Evolutionary conservation across 2,888 invertebrate species (phyloP), one percentile per base, ranked within the genome.

Genomic region (Apodemia duryi): DNA sequence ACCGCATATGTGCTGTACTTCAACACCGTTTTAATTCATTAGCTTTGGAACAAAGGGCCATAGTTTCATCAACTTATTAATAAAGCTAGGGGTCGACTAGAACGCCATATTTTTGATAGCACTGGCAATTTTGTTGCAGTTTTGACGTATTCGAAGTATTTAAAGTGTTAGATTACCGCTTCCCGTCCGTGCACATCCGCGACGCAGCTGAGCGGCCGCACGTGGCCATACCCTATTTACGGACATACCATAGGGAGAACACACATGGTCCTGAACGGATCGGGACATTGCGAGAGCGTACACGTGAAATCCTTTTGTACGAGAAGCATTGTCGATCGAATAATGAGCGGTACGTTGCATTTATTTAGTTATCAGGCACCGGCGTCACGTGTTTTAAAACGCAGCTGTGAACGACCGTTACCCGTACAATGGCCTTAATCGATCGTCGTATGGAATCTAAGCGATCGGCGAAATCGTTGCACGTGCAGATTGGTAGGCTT

Each of bases 191-290:
- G 81, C 79, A 84, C 87, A 90, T 89, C 91, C 91, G 90, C 84
- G 87, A 76, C 85, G 84, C 91, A 90, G 90, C 91, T 90, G 91
- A 88, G 78, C 90, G 84, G 82, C 84, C 88, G 89, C 91, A 91
- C 91, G 91, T 91, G 91, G 90, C 86, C 85, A 88, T 84, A 88
- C 91, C 91, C 91, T 91, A 91, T 91, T 91, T 91, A 91, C 91
- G 90, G 91, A 90, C 88, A 86, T 84, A 84, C 83, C 83, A 76
- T 82, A 89, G 91, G 90, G 90, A 89, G 90, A 83, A 83, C 88
- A 80, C 91, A 91, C 88, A 91, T 91, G 91, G 91, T 91, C 89
- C 89, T 84, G 88, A 87, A 88, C 89, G 85, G 87, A 89, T 90
- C 88, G 90, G 84, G 88, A 90, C 89, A 88, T 87, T 76, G 90